Evolutionary conservation across 2,888 invertebrate species (phyloP).

Genomic region (Tinea semifulvella): DNA sequence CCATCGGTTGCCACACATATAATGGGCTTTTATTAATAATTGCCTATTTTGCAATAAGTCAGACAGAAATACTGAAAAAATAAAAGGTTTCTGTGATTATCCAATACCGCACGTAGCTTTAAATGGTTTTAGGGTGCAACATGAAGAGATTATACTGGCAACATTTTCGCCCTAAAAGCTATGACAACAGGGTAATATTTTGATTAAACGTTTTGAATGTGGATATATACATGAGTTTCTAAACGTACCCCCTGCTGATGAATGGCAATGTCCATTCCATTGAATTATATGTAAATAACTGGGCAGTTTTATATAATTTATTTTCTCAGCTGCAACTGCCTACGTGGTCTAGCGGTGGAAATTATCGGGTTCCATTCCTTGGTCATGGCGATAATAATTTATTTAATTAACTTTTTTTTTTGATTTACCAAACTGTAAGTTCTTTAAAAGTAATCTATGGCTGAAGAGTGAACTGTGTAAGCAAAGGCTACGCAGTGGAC

Average conservation of each 20-base stretch:
- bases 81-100: constrained; percentile 61
- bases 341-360: no score
- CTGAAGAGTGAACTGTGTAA: no score
- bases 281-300: no score
- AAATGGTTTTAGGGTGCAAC: constrained; percentile 10
- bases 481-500: no score
- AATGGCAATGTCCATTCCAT: constrained; percentile 1
- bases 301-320: no score
- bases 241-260: constrained; percentile 7
- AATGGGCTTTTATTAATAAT: background rate
- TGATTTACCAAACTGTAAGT: no score
- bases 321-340: no score
- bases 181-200: background rate
- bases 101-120: constrained; percentile 19
- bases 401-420: no score
- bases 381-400: no score
- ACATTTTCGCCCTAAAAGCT: background rate
- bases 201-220: background rate
- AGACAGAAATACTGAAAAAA: constrained; percentile 41
- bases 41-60: constrained; percentile 50
- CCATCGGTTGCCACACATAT: no score
- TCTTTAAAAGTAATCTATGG: no score
- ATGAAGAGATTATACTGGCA: background rate
- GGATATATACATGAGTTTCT: background rate
- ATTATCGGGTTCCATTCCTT: no score